A percentile compares a stretch with the other conserved stretches of the same genome.
These are phyloP conservation scores for Ophraella communa DNA, from an alignment of 2,888 invertebrate species.

Conservation along the genomic window DNA sequence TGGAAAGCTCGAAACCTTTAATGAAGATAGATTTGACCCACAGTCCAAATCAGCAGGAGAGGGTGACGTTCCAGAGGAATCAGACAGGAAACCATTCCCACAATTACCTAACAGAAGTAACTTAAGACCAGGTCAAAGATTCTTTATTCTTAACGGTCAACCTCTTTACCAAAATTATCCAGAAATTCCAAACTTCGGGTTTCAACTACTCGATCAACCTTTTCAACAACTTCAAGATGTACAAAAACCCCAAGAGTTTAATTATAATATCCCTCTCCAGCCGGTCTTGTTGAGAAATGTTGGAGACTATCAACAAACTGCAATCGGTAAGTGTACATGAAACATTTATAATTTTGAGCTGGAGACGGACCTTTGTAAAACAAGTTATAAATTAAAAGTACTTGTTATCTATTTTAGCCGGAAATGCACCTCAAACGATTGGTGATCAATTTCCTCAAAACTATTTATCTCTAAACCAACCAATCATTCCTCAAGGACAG, in stretches of 20 bases:
- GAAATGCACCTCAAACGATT: constrained; percentile 13
- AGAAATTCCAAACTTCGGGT: constrained; percentile 14
- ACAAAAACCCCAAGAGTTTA: constrained; percentile 24
- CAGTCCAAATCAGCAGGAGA: constrained; percentile 38
- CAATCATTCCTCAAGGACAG: constrained; percentile 34
- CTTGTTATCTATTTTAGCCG: not conserved
- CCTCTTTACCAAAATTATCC: constrained; percentile 55
- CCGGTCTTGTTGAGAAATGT: constrained; percentile 43
- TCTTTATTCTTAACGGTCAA: constrained; percentile 66
- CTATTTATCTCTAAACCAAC: constrained; percentile 41
- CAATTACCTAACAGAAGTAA: constrained; percentile 39
- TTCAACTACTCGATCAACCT: constrained; percentile 29
- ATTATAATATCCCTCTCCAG: constrained; percentile 36
- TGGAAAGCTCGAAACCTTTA: constrained; percentile 56
- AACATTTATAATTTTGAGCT: too few relatives aligned
- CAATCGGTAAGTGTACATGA: not conserved
- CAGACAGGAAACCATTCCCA: constrained; percentile 39
- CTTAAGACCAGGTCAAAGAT: constrained; percentile 62
- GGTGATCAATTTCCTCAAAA: constrained; percentile 38
- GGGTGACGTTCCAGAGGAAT: constrained; percentile 46
- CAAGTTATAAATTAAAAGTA: too few relatives aligned
- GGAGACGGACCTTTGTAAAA: too few relatives aligned
- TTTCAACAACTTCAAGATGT: constrained; percentile 28
- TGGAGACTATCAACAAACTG: constrained; percentile 23
- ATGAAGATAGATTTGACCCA: constrained; percentile 44